phyloP scores from a whole-genome alignment of 2,113 vertebrate genomes.

The Boulengeromyrus knoepffleri region DNA sequence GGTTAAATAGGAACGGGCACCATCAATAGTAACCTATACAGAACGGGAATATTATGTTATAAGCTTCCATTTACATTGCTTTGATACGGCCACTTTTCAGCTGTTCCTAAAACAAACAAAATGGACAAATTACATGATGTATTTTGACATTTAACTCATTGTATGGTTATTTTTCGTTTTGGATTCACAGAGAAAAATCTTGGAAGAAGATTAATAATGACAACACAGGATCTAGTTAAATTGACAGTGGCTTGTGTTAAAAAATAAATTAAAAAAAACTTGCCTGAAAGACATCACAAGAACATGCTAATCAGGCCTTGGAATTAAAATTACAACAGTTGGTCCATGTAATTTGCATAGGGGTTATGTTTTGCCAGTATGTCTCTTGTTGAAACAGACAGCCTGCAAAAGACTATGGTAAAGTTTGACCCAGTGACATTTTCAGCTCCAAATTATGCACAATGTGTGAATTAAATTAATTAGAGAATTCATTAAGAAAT shows the following conservation, averaged over 20 bases:
- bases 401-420: conserved; percentile 68
- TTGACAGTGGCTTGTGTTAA: conserved; percentile 46
- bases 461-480: conserved; percentile 88
- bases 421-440: conserved; percentile 77
- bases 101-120: background rate
- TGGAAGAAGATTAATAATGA: conserved; percentile 6
- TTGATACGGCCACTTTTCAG: background rate
- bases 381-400: conserved; percentile 72
- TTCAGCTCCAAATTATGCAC: conserved; percentile 82
- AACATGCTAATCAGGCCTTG: conserved; percentile 46
- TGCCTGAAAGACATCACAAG: conserved; percentile 48
- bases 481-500: conserved; percentile 84
- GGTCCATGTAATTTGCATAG: conserved; percentile 66
- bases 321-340: conserved; percentile 61
- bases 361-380: conserved; percentile 77
- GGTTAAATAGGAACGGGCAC: background rate
- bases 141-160: conserved; percentile 9
- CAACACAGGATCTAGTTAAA: conserved; percentile 31
- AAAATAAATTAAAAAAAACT: conserved; percentile 43
- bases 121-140: background rate
- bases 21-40: background rate
- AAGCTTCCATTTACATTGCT: background rate
- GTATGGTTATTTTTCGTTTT: conserved; percentile 22
- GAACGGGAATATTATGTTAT: background rate
- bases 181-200: conserved; percentile 30